Evolutionary conservation across 92 coral and sea anemone genomes (phyloP), one percentile per base, ranked within the genome.

Genomic region (Phenganax stokvisi): DNA sequence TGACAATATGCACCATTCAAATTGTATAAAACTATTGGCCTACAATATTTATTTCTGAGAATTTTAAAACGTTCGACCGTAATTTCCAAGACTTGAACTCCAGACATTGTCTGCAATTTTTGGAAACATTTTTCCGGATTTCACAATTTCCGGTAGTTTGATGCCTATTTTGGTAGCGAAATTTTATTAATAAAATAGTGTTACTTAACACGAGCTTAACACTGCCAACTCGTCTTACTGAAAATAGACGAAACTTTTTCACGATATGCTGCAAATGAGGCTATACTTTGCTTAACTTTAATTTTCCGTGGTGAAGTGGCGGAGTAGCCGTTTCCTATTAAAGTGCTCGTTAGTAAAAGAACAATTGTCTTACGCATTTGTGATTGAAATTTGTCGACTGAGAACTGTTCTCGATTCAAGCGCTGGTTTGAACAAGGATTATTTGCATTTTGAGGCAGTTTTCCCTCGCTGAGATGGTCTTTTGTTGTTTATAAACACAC

Each of bases 41-140:
- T 37, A 37, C 5, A 37, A 37, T 64, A 64, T 25, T 13, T 7
- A 61, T 0, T 61, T 12, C 25, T 13, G n/a, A 61, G 25, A 61
- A 17, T 15, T 61, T 61, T 8, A 61, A 3, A 61, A 61, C 6
- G n/a, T 61, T 61, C 52, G 47, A 1, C 47, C 47, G 2, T 37
- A 1, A 5, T 37, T 37, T 37, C 47, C 47, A 37, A 37, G 47
- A 37, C 5, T 37, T 37, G 5, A 1, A 5, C 47, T 37, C 30
- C n/a, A 68, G 73, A 68, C 73, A 12, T 68, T 51, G 31, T 30
- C 31, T 37, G 29, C 13, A 30, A 68, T 68, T 16, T 68, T n/a
- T 64, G 47, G 10, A 64, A 64, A 37, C 70, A 37, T 64, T 64
- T 44, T 61, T 20, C 70, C 70, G 70, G 70, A 64, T 28, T 68